A percentile compares a stretch with the other conserved stretches of the same genome.
Conservation (phyloP, 2,113 vertebrate genomes). For the Ictalurus furcatus region DNA sequence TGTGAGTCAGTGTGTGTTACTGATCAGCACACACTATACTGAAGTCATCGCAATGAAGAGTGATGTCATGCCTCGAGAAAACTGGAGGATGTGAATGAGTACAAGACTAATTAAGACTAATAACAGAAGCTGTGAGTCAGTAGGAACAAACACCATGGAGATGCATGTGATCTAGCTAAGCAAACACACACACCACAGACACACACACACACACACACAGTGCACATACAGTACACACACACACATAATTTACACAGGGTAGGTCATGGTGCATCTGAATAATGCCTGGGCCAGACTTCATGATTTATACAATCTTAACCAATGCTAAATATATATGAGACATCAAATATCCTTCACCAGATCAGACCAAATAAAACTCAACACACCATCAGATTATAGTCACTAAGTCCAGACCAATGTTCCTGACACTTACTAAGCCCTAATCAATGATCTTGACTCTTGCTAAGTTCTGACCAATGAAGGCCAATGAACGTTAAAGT, state of each 20-base stretch:
- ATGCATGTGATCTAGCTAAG: background rate
- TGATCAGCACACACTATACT: background rate
- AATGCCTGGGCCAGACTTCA: background rate
- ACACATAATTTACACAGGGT: background rate
- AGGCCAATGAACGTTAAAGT: too few species aligned
- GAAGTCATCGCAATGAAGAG: background rate
- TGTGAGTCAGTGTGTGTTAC: too few species aligned
- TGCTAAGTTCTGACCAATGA: background rate
- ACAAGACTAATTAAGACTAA: conserved; percentile 3
- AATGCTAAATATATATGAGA: background rate
- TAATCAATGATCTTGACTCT: too few species aligned
- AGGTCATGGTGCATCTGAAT: background rate
- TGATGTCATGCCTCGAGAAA: background rate
- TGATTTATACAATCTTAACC: background rate
- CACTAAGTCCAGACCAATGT: too few species aligned
- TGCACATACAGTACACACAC: background rate
- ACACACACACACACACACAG: background rate
- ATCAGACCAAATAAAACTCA: too few species aligned
- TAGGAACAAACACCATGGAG: conserved; percentile 9
- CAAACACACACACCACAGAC: conserved; percentile 17
- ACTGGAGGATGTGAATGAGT: background rate
- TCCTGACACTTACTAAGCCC: too few species aligned
- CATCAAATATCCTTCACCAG: background rate
- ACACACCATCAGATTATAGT: too few species aligned
- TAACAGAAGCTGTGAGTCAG: background rate